Evolutionary conservation across 2,888 invertebrate genomes (phyloP), one percentile per base, ranked within the genome.

Genomic region (Drosophila testacea): DNA sequence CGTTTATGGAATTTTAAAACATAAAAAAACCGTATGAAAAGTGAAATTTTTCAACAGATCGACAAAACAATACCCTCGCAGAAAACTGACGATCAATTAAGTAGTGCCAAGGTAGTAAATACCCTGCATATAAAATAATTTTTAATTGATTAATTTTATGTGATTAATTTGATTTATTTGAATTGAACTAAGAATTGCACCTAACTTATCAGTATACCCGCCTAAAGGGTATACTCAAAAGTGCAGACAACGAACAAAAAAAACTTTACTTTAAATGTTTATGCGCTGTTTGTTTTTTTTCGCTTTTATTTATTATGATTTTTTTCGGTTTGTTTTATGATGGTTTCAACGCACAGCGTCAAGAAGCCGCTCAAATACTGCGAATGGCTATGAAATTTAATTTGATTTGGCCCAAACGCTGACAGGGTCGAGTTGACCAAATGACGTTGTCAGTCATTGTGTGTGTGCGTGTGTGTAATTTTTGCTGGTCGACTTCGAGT

Each of bases 1-100:
- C 81, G 86, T 79, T 77, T 77, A 60, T 64, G 69, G 83, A 77
- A 83, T 86, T 63, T 55, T 55, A 50, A 76, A 80, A 13, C 46
- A 64, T 72, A 59, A 16, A 52, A 48, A 66, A 71, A 60, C 13
- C 9, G 1, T 6, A 42, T 0, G 6, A 38, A 30, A n/a, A 42
- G 4, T 6, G 34, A 1, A 6, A 9, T 2, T 4, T 2, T 28
- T 16, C 0, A 1, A 38, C 6, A 10, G 28, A 6, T 4, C 42
- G 6, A 4, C 16, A 7, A 48, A 6, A 1, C 0, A 30, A 54
- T 70, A 56, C 71, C 10, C 52, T 60, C 48, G 28, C 10, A 32
- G 9, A 32, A 6, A 6, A 9, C 9, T 2, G 32, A 2, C 9
- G 32, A 6, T 32, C 6, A 32, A 32, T 7, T 2, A 32, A 2